Base-by-base conservation (phyloP, 2,797 vertebrate species). In the Chrosomus eos region DNA sequence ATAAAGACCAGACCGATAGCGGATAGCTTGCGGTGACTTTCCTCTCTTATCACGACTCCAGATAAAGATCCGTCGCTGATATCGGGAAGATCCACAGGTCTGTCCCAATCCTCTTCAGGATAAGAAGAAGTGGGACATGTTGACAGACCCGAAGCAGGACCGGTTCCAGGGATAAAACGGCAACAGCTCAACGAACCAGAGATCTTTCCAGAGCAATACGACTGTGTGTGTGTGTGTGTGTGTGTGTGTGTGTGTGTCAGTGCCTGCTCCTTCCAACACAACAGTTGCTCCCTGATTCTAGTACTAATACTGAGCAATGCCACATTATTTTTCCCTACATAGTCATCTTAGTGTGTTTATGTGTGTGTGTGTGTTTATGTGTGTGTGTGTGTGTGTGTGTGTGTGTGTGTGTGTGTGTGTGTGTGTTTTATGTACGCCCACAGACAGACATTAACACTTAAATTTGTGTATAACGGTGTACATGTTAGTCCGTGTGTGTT, bases 121-220 rank as follows among this genome's bases (percentile, higher is more conserved):
- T 80, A 96, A 60, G 48, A 96, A 96, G 96, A 95, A 23, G 21
- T 8, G 53, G 96, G 96, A 95, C 97, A 94, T 96, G 97, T 97
- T 97, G 97, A 98, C 96, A 94, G 92, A 94, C 96, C 94, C 94
- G 85, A 89, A 90, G 80, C 71, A 80, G 85, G 87, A 89, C 86
- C 81, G 94, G 96, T 96, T 96, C 94, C 91, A 90, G 96, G 96
- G 96, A 95, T 96, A 97, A 97, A 96, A 96, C 97, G 96, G 97
- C 97, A 97, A 97, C 97, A 96, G 96, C 97, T 97, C 97, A 96
- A 97, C 97, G 97, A 96, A 97, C 95, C 94, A 98, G 96, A 96
- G 96, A 97, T 97, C 96, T 97, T 97, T 97, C 97, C 96, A 97
- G 97, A 99, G 97, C 91, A 89, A 91, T 93, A 93, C 89, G 95